Evolutionary conservation across 2,797 vertebrate genomes (phyloP).

Genomic region (Lithobates sylvaticus): DNA sequence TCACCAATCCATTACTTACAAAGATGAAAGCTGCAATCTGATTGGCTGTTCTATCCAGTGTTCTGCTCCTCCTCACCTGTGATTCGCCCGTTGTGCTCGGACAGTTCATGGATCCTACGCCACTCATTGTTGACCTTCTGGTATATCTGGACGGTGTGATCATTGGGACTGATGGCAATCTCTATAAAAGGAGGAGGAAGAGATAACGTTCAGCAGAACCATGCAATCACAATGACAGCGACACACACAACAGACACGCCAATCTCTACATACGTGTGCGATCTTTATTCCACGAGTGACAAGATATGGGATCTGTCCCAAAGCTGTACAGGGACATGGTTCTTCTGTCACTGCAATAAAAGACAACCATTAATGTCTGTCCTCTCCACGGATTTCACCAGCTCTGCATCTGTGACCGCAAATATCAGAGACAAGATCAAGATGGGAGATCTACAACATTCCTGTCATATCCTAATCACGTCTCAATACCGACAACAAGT

Average conservation of each 20-base stretch:
- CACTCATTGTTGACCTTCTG: slow-evolving; percentile 77
- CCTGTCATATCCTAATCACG: too few species aligned
- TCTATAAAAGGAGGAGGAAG: slow-evolving; percentile 35
- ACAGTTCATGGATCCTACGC: slow-evolving; percentile 77
- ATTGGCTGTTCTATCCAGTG: too few species aligned
- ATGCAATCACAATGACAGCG: not conserved
- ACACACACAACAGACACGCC: not conserved
- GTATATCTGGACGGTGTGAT: slow-evolving; percentile 74
- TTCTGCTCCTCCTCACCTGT: slow-evolving; percentile 71
- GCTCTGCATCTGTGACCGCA: too few species aligned
- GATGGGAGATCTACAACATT: too few species aligned
- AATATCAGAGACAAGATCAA: too few species aligned
- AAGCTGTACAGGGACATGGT: slow-evolving; percentile 80
- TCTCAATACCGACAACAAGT: too few species aligned
- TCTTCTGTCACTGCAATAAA: not conserved
- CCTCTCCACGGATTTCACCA: too few species aligned
- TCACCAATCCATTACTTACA: too few species aligned
- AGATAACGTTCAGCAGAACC: not conserved
- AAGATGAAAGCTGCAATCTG: too few species aligned
- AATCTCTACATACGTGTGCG: slow-evolving; percentile 67
- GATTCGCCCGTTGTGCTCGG: slow-evolving; percentile 74
- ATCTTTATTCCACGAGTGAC: slow-evolving; percentile 85
- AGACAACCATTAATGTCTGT: not conserved
- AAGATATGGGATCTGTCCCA: slow-evolving; percentile 82
- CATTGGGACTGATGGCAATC: slow-evolving; percentile 77